phyloP scores from a whole-genome alignment of 2,113 vertebrate genomes.

The Macquaria ambigua region DNA sequence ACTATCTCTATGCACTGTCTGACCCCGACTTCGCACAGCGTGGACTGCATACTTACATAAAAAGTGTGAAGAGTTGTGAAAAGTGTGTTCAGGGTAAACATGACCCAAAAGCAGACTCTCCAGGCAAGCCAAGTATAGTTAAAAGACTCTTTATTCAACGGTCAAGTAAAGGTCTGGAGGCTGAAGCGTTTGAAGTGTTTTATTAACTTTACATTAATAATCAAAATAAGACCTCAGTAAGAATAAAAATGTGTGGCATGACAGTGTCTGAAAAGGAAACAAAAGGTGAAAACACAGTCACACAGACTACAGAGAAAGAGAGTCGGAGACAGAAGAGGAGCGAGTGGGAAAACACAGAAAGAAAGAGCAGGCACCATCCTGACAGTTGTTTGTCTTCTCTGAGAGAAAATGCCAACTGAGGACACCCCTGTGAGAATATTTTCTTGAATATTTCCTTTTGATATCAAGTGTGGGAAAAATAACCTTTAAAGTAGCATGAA shows the following conservation, averaged over 20 bases:
- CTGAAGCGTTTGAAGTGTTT: not conserved
- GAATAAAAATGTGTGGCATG: not conserved
- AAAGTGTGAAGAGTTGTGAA: not conserved
- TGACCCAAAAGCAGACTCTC: not conserved
- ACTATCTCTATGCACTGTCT: not conserved
- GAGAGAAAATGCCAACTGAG: constrained; percentile 18
- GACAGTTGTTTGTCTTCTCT: constrained; percentile 17
- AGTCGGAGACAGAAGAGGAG: not conserved
- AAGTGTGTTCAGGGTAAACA: not conserved
- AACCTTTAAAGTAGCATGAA: constrained; percentile 20
- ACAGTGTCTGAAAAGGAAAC: not conserved
- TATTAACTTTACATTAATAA: not conserved
- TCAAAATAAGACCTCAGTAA: not conserved
- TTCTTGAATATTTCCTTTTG: constrained; percentile 28
- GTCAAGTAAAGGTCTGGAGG: constrained; percentile 1
- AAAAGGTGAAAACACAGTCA: not conserved
- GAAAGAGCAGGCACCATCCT: not conserved
- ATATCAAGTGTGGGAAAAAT: not conserved
- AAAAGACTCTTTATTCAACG: not conserved
- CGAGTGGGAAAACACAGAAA: not conserved
- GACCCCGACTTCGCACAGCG: not conserved
- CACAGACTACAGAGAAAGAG: not conserved
- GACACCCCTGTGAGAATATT: constrained; percentile 3
- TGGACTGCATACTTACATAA: not conserved
- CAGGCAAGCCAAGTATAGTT: not conserved